Conservation (phyloP, 2,797 vertebrate genomes). For the Pseudochaenichthys georgianus region DNA sequence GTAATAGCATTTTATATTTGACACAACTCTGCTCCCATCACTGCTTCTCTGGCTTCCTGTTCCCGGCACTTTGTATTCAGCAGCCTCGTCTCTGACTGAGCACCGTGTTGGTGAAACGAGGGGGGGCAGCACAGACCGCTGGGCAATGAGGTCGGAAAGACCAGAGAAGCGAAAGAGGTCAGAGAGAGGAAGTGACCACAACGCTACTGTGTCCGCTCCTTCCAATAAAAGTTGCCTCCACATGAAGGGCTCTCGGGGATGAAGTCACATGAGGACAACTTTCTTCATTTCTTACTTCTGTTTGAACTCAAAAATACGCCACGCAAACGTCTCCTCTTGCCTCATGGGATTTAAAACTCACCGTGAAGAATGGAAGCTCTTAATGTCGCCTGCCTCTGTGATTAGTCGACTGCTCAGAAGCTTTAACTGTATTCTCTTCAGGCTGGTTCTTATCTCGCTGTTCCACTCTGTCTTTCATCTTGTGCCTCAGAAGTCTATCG, state of each 20-base stretch:
- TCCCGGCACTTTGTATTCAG: not conserved
- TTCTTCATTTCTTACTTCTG: constrained; percentile 6
- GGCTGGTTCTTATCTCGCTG: constrained; percentile 58
- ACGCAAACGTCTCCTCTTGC: not conserved
- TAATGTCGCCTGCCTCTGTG: not conserved
- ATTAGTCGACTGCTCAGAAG: constrained; percentile 8
- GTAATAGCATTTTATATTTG: not conserved
- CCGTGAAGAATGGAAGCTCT: not conserved
- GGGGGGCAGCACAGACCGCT: constrained; percentile 9
- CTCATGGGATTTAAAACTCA: constrained; percentile 12
- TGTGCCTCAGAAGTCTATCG: constrained; percentile 53
- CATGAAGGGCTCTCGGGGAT: constrained; percentile 10
- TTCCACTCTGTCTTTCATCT: constrained; percentile 56
- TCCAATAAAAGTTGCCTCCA: constrained; percentile 1
- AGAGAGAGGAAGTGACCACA: constrained; percentile 40
- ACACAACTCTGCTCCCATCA: not conserved
- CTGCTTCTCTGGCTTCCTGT: not conserved
- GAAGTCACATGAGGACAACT: constrained; percentile 13
- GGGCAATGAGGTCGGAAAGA: constrained; percentile 29
- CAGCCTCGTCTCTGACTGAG: not conserved
- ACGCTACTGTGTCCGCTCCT: constrained; percentile 23
- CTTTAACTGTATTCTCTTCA: constrained; percentile 29
- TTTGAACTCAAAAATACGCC: constrained; percentile 14
- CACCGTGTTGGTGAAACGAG: constrained; percentile 27
- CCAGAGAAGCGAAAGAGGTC: constrained; percentile 69